These are phyloP conservation scores for Leptinotarsa tumamoca DNA, from an alignment of 2,888 invertebrate species.

Conservation along the genomic window DNA sequence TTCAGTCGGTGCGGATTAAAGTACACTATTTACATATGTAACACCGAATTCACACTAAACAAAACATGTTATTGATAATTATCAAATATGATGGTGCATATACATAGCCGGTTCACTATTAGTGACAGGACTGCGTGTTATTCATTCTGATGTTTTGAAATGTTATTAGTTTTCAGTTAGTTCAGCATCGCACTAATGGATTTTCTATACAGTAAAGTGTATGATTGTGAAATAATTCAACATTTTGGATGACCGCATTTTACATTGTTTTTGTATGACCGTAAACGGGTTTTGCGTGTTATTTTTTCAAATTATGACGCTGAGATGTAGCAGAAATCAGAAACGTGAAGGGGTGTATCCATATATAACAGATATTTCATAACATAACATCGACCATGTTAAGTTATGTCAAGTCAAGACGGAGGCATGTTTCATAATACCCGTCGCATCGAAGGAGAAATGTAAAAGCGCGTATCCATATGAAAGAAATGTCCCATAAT, in stretches of 20 bases:
- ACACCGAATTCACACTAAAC: conserved; percentile 27
- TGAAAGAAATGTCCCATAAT: no score
- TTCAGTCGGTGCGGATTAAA: conserved; percentile 16
- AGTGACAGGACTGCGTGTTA: conserved; percentile 6
- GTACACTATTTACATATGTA: conserved; percentile 38
- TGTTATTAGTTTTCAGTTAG: background rate
- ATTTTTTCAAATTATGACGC: background rate
- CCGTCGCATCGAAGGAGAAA: no score
- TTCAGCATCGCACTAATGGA: background rate
- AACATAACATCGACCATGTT: no score
- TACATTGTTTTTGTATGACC: background rate
- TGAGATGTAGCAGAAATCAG: no score
- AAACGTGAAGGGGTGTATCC: no score
- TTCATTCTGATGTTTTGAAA: conserved; percentile 5
- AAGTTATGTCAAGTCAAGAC: no score
- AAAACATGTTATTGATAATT: conserved; percentile 37
- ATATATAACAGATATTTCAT: no score
- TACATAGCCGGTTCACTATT: background rate
- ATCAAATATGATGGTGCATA: conserved; percentile 27
- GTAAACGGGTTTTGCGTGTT: background rate
- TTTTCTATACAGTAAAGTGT: background rate
- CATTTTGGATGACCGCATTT: background rate
- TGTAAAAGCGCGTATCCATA: no score
- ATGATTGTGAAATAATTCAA: background rate
- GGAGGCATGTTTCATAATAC: no score